phyloP scores from a whole-genome alignment of 2,113 vertebrate genomes.

The Fulica atra region DNA sequence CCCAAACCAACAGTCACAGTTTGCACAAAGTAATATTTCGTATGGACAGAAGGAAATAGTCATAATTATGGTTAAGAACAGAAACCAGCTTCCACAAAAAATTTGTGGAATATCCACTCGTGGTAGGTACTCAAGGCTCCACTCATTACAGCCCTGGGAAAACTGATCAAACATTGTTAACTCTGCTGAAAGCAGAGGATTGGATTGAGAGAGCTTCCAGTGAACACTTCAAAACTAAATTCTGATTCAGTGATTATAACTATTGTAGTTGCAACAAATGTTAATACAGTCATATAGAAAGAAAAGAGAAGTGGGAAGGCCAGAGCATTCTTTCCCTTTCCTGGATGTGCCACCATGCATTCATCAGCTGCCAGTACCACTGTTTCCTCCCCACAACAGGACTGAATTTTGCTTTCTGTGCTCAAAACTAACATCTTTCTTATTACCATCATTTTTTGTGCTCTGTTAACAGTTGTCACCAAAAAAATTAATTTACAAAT shows the following conservation, averaged over 20 bases:
- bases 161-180: background rate
- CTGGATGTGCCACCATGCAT: background rate
- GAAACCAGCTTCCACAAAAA: background rate
- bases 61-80: background rate
- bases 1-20: fast-evolving
- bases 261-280: background rate
- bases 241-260: background rate
- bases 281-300: background rate
- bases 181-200: background rate
- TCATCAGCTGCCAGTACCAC: background rate
- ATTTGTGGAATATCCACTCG: background rate
- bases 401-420: background rate
- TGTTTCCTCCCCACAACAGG: background rate
- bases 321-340: background rate
- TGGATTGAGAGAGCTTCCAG: background rate
- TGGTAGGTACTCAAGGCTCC: background rate
- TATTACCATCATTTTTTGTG: background rate
- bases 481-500: background rate
- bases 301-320: background rate
- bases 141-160: background rate
- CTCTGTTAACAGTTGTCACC: background rate
- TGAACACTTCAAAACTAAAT: background rate
- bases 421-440: background rate
- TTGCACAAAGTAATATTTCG: background rate
- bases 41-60: background rate